These are phyloP conservation scores for Hydropotes inermis DNA, from an alignment of 2,113 vertebrate species.

Conservation along the genomic window DNA sequence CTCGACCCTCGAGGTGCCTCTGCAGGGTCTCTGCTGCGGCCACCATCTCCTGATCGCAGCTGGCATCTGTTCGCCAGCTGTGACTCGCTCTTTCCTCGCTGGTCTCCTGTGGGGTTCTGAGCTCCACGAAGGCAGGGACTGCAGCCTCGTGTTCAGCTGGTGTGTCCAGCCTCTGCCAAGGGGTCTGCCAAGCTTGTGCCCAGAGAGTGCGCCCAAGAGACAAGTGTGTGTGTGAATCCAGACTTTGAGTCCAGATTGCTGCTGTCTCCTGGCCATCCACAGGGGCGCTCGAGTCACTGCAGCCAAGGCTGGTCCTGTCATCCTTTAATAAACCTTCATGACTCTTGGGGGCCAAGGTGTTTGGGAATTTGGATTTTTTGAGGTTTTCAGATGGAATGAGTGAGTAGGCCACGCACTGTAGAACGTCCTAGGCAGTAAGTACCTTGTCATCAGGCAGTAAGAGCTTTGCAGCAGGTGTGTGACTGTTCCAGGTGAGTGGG, in stretches of 20 bases:
- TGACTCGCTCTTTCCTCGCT: background rate
- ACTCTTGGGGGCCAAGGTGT: background rate
- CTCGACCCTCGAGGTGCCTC: too few relatives aligned
- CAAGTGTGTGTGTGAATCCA: too few relatives aligned
- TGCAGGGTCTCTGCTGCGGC: background rate
- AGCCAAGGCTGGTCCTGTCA: background rate
- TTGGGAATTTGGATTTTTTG: background rate
- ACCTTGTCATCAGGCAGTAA: background rate
- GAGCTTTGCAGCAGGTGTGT: background rate
- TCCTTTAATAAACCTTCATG: background rate
- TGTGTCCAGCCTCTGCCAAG: background rate
- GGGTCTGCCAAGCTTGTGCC: rapidly evolving
- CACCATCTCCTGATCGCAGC: rapidly evolving
- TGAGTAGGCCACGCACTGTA: too few relatives aligned
- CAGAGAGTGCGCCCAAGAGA: background rate
- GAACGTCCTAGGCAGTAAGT: background rate
- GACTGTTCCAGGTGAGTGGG: background rate
- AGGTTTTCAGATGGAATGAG: background rate
- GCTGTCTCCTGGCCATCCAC: background rate
- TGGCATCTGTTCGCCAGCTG: background rate
- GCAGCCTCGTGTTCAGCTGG: rapidly evolving
- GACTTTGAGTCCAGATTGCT: background rate
- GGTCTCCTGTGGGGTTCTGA: background rate
- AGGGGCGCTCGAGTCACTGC: rapidly evolving
- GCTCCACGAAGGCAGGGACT: background rate